phyloP scores from a whole-genome alignment of 2,113 vertebrate species.

The Anolis sagrei region DNA sequence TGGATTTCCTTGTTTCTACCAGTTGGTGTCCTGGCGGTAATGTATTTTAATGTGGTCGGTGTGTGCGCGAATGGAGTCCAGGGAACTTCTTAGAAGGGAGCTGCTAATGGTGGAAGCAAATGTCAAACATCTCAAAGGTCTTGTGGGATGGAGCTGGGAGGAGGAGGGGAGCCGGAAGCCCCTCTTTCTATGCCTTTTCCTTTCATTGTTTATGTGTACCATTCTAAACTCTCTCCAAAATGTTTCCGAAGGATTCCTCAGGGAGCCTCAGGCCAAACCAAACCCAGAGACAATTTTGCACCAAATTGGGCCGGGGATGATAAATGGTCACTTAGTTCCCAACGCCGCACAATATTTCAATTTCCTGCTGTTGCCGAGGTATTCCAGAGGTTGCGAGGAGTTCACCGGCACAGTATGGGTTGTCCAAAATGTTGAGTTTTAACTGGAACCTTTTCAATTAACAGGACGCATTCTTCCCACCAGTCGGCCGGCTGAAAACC shows the following conservation, averaged over 20 bases:
- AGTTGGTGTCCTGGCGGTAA: constrained; percentile 79
- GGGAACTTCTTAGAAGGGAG: constrained; percentile 66
- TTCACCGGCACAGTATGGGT: constrained; percentile 94
- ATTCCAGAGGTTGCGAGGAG: constrained; percentile 90
- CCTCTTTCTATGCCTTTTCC: constrained; percentile 48
- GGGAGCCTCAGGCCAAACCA: constrained; percentile 55
- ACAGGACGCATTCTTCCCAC: constrained; percentile 84
- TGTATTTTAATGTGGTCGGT: constrained; percentile 76
- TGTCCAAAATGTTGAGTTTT: constrained; percentile 79
- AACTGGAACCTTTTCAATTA: constrained; percentile 87
- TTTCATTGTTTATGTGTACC: not conserved
- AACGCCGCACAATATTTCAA: constrained; percentile 93
- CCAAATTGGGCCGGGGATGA: constrained; percentile 80
- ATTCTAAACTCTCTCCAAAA: constrained; percentile 66
- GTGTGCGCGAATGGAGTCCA: constrained; percentile 70
- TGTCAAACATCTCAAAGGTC: constrained; percentile 64
- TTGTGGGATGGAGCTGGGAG: constrained; percentile 27
- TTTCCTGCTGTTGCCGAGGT: constrained; percentile 90
- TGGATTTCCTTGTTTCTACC: constrained; percentile 80
- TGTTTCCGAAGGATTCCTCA: constrained; percentile 69
- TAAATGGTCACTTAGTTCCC: constrained; percentile 87
- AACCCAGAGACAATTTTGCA: constrained; percentile 64
- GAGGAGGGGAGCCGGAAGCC: not conserved
- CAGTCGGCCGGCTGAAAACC: constrained; percentile 63
- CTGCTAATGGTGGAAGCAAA: constrained; percentile 69